Evolutionary conservation across 1,140 invertebrate species (phyloP).

Genomic region (Drosophila nigrodunni): DNA sequence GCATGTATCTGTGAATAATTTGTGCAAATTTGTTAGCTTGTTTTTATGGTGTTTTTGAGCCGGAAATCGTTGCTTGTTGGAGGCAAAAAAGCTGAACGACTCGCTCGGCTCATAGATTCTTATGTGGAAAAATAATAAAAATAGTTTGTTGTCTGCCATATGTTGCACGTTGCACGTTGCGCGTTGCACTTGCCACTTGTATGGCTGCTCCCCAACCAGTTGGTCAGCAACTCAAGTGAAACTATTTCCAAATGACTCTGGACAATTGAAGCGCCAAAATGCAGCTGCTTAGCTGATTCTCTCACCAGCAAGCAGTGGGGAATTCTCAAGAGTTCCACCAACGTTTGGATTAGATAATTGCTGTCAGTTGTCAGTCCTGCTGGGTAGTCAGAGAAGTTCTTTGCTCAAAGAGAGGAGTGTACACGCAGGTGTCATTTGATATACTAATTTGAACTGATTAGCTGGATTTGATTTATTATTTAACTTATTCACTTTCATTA

Average conservation of each 20-base stretch:
- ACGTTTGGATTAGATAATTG: conserved; percentile 3
- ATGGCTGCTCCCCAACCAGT: conserved; percentile 53
- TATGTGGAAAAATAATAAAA: conserved; percentile 73
- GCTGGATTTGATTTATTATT: no score
- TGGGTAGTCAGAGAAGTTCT: conserved; percentile 3
- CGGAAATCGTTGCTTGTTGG: conserved; percentile 71
- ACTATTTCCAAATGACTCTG: conserved; percentile 12
- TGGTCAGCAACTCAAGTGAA: conserved; percentile 18
- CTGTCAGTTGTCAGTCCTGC: neutral
- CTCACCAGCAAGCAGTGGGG: neutral
- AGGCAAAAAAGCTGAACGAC: conserved; percentile 58
- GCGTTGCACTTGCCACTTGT: conserved; percentile 55
- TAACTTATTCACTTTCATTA: no score
- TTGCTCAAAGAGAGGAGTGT: neutral
- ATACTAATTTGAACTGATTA: no score
- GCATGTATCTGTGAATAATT: conserved; percentile 87
- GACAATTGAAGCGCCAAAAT: neutral
- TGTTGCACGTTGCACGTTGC: conserved; percentile 26
- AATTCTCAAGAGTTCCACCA: neutral
- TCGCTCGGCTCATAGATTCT: conserved; percentile 32
- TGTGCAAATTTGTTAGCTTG: neutral
- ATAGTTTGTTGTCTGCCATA: conserved; percentile 38
- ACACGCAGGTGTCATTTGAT: neutral
- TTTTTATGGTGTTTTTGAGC: conserved; percentile 7
- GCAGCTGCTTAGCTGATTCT: neutral